A percentile compares a stretch with the other conserved stretches of the same genome.
phyloP scores from a whole-genome alignment of 2,113 vertebrate genomes.

The Misgurnus anguillicaudatus region DNA sequence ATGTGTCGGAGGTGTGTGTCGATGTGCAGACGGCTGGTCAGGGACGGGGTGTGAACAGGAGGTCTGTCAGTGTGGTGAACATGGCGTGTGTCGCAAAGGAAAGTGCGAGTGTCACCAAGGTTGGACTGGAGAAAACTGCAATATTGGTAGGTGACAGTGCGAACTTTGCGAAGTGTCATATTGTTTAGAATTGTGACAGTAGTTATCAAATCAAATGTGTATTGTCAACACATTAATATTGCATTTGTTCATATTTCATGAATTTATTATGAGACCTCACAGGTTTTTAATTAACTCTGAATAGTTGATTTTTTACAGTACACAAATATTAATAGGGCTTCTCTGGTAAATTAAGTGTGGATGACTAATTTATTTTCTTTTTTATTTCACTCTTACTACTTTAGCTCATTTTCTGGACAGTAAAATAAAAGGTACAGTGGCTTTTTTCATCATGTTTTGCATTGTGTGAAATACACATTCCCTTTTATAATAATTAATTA shows the following conservation, averaged over 20 bases:
- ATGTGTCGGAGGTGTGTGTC: constrained; percentile 88
- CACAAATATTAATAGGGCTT: not conserved
- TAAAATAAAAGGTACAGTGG: constrained; percentile 93
- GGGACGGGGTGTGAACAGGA: constrained; percentile 88
- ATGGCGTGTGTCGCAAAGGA: constrained; percentile 92
- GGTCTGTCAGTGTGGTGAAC: constrained; percentile 93
- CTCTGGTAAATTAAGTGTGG: not conserved
- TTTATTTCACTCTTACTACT: constrained; percentile 60
- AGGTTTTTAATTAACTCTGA: not conserved
- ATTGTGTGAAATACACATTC: not conserved
- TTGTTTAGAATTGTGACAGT: too few species aligned
- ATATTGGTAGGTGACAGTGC: constrained; percentile 82
- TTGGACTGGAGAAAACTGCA: constrained; percentile 98
- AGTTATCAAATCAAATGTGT: not conserved
- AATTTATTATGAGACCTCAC: not conserved
- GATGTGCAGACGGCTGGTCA: constrained; percentile 95
- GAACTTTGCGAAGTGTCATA: too few species aligned
- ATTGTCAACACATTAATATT: not conserved
- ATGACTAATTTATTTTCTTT: constrained; percentile 4
- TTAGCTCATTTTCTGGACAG: constrained; percentile 94
- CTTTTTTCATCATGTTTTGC: constrained; percentile 71
- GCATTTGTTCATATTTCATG: not conserved
- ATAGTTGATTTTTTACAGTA: not conserved
- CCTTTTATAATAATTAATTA: not conserved
- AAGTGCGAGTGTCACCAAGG: constrained; percentile 97